phyloP scores from a whole-genome alignment of 2,113 vertebrate species.

The Phycodurus eques region DNA sequence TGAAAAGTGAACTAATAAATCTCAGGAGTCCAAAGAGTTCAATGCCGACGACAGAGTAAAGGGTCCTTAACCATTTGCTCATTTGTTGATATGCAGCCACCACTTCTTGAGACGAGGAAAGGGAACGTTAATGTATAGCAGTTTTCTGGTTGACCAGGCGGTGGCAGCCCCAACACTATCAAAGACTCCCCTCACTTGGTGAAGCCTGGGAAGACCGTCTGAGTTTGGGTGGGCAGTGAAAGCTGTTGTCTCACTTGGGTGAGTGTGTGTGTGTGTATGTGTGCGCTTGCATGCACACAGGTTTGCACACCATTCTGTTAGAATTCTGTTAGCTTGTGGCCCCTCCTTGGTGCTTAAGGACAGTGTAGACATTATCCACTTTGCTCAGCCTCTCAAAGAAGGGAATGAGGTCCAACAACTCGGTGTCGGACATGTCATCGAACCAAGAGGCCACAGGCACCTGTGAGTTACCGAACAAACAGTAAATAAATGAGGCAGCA shows the following conservation, averaged over 20 bases:
- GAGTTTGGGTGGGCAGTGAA: conserved; percentile 35
- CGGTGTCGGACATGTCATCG: conserved; percentile 95
- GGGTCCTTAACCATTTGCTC: not conserved
- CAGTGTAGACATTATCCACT: conserved; percentile 89
- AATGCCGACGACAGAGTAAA: not conserved
- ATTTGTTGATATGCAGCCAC: not conserved
- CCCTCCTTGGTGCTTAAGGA: conserved; percentile 90
- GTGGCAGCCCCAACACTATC: conserved; percentile 17
- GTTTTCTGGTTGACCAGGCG: conserved; percentile 36
- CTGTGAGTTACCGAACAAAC: conserved; percentile 56
- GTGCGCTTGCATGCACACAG: not conserved
- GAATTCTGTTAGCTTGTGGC: conserved; percentile 80
- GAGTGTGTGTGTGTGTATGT: conserved; percentile 1
- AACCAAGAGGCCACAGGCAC: conserved; percentile 98
- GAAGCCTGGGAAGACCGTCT: conserved; percentile 15
- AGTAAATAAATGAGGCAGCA: not conserved
- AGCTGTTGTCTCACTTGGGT: conserved; percentile 23
- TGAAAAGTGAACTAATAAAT: not conserved
- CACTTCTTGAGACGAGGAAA: not conserved
- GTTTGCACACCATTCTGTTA: conserved; percentile 24
- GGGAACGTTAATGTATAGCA: conserved; percentile 1
- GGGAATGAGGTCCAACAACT: conserved; percentile 92
- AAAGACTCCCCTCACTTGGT: conserved; percentile 4
- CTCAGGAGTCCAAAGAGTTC: not conserved
- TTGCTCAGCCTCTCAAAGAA: conserved; percentile 97